phyloP scores from a whole-genome alignment of 2,888 invertebrate species.

The Caenorhabditis parvicauda region DNA sequence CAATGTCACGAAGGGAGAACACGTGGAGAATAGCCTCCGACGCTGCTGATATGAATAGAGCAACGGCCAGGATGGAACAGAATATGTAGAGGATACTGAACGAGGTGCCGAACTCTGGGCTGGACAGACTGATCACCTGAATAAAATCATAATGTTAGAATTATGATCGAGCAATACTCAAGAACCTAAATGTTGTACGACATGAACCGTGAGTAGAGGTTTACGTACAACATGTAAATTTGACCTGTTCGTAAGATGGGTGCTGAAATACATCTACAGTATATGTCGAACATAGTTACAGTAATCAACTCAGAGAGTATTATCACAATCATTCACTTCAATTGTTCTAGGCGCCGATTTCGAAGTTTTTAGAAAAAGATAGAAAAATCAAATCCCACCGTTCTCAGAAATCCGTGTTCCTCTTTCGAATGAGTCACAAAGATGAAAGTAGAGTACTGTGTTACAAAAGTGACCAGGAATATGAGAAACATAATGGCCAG shows the following conservation, averaged over 20 bases:
- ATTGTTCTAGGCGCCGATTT: too few relatives aligned
- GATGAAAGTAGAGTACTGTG: constrained; percentile 25
- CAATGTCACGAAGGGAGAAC: constrained; percentile 11
- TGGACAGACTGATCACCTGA: constrained; percentile 20
- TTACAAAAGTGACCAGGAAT: constrained; percentile 18
- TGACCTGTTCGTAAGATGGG: too few relatives aligned
- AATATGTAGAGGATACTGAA: constrained; percentile 16
- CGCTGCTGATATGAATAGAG: constrained; percentile 13
- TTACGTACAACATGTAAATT: too few relatives aligned
- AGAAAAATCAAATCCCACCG: neutral
- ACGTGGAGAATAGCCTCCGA: constrained; percentile 27
- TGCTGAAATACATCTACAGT: too few relatives aligned
- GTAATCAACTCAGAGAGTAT: constrained; percentile 6
- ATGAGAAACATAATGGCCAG: constrained; percentile 14
- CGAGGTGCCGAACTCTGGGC: constrained; percentile 15
- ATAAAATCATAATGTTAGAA: constrained; percentile 2
- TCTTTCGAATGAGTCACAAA: constrained; percentile 9
- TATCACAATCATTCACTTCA: neutral
- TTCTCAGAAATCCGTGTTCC: constrained; percentile 8
- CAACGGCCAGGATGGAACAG: constrained; percentile 14
- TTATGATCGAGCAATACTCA: neutral
- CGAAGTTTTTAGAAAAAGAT: too few relatives aligned
- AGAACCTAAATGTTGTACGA: too few relatives aligned
- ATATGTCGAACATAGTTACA: neutral
- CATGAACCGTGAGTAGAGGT: too few relatives aligned